Evolutionary conservation across 2,888 invertebrate species (phyloP).

Genomic region (Himalopsyche anomala): DNA sequence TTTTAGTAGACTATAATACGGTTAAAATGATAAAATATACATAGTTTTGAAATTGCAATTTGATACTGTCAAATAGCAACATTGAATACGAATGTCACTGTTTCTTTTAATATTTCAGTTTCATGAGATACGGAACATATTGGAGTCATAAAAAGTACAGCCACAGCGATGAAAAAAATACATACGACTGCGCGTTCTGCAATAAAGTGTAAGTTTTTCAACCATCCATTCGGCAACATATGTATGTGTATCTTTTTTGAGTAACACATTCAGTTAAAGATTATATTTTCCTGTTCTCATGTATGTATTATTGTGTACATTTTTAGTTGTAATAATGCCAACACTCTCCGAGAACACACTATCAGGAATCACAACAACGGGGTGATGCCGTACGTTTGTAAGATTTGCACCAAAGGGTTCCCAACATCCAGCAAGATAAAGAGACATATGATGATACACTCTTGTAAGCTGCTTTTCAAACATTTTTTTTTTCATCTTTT

Average conservation of each 20-base stretch:
- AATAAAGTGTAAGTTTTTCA: conserved; percentile 30
- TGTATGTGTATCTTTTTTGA: no score
- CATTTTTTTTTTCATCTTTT: neutral
- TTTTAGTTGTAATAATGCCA: conserved; percentile 50
- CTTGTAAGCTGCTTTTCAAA: neutral
- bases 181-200: conserved; percentile 45
- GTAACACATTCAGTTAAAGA: no score
- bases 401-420: conserved; percentile 54
- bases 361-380: conserved; percentile 53
- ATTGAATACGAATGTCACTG: no score
- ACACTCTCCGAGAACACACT: conserved; percentile 50
- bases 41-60: no score
- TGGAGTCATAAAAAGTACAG: conserved; percentile 56
- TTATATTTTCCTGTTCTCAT: no score
- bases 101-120: conserved; percentile 45
- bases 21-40: no score
- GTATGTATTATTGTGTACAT: neutral
- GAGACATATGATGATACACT: conserved; percentile 44
- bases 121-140: conserved; percentile 51
- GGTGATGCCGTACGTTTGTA: conserved; percentile 46
- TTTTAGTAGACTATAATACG: no score
- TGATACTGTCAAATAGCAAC: no score
- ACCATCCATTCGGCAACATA: no score
- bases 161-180: conserved; percentile 45
- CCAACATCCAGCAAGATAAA: conserved; percentile 54